Conservation (phyloP, 2,113 vertebrate species). For the Gambusia affinis region DNA sequence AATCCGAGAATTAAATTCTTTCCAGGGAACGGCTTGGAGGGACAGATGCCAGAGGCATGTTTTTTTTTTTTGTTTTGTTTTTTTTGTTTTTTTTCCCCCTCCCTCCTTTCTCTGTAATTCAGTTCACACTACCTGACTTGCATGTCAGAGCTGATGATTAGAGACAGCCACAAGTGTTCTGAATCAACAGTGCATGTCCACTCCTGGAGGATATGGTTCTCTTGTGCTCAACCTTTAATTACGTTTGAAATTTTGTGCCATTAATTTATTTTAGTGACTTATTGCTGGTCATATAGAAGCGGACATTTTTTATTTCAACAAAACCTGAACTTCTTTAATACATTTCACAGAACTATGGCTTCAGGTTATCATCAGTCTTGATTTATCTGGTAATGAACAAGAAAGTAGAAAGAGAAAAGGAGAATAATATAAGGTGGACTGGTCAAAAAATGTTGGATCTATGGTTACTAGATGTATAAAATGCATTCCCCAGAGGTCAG, state of each 20-base stretch:
- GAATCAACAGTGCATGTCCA: constrained; percentile 16
- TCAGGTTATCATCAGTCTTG: too few species aligned
- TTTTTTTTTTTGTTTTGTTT: not conserved
- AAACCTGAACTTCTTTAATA: not conserved
- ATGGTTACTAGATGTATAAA: too few species aligned
- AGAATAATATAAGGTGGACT: too few species aligned
- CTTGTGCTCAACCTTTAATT: constrained; percentile 1
- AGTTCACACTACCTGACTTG: constrained; percentile 42
- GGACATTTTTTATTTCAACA: not conserved
- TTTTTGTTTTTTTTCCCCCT: too few species aligned
- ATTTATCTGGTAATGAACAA: too few species aligned
- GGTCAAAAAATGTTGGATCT: too few species aligned
- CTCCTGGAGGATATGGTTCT: constrained; percentile 4
- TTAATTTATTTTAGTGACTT: not conserved
- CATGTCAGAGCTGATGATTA: constrained; percentile 60
- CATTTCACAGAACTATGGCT: not conserved
- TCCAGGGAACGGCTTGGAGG: constrained; percentile 39
- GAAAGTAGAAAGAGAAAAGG: too few species aligned
- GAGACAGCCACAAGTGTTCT: constrained; percentile 57
- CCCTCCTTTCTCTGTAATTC: constrained; percentile 19
- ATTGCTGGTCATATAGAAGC: not conserved
- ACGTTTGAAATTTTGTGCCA: not conserved
- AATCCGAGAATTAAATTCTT: constrained; percentile 58
- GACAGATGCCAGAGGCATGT: constrained; percentile 44
- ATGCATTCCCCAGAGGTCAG: too few species aligned